Evolutionary conservation across 2,113 vertebrate species (phyloP).

Genomic region (Canis aureus): DNA sequence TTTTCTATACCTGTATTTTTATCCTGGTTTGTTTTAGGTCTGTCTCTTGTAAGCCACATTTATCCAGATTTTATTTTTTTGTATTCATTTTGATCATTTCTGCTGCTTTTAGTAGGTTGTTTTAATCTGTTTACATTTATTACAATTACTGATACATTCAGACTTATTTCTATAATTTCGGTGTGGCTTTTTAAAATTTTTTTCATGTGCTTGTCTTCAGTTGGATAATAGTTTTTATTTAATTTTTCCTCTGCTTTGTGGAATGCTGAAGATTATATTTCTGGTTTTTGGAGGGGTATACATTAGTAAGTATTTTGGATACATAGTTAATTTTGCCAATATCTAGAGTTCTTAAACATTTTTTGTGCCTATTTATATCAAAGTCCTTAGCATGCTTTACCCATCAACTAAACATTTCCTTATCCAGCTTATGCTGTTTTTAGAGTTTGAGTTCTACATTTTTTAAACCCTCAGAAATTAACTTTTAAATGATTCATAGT

Average conservation of each 20-base stretch:
- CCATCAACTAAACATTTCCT: not conserved
- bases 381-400: conserved; percentile 17
- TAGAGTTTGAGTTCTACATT: not conserved
- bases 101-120: not conserved
- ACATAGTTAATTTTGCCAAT: conserved; percentile 26
- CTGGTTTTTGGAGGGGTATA: not conserved
- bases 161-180: not conserved
- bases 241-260: conserved; percentile 27
- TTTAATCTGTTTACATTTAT: conserved; percentile 43
- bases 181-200: not conserved
- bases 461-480: not conserved
- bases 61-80: conserved; percentile 43
- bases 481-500: not conserved
- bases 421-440: not conserved
- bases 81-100: conserved; percentile 42
- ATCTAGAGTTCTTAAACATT: not conserved
- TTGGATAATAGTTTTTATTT: conserved; percentile 26
- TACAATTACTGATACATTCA: conserved; percentile 5
- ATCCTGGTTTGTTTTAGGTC: conserved; percentile 44
- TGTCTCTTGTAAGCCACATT: not conserved
- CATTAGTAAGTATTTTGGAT: not conserved
- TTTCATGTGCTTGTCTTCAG: not conserved
- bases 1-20: conserved; percentile 18
- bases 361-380: not conserved
- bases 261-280: conserved; percentile 24